phyloP scores from a whole-genome alignment of 2,888 invertebrate genomes.

The Osmoderma eremita region DNA sequence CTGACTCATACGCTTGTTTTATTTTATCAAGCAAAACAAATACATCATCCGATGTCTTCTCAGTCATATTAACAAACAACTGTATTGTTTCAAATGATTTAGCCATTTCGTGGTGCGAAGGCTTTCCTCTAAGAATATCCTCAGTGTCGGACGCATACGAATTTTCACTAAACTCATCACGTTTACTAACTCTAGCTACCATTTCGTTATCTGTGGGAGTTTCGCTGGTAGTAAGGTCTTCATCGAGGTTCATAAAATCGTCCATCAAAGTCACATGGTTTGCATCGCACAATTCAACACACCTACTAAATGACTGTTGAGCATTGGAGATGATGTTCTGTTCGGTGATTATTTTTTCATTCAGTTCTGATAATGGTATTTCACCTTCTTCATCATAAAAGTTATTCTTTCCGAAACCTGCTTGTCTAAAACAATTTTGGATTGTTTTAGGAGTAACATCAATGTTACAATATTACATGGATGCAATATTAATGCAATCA shows the following conservation, averaged over 20 bases:
- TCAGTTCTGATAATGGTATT: slow-evolving; percentile 9
- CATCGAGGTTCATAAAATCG: slow-evolving; percentile 14
- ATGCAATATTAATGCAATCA: slow-evolving; percentile 10
- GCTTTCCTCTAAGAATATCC: no score
- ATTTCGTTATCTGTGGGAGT: slow-evolving; percentile 7
- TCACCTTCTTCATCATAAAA: slow-evolving; percentile 3
- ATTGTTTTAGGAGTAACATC: slow-evolving; percentile 1
- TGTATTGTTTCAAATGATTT: no score
- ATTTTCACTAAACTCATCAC: no score
- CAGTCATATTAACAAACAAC: no score
- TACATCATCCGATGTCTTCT: no score
- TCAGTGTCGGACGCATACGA: no score
- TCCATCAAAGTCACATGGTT: slow-evolving; percentile 14
- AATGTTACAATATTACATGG: neutral
- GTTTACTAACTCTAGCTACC: no score
- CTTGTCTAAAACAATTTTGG: neutral
- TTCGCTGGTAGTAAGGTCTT: slow-evolving; percentile 12
- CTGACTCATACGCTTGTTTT: no score
- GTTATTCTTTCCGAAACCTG: no score
- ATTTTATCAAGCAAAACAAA: no score
- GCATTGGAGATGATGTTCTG: slow-evolving; percentile 16
- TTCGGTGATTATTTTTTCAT: slow-evolving; percentile 10
- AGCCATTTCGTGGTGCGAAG: no score
- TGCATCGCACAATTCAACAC: slow-evolving; percentile 12
- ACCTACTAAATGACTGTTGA: slow-evolving; percentile 11